Percentiles rank a stretch among this genome's conserved stretches.
phyloP scores from a whole-genome alignment of 2,797 vertebrate genomes.

The Phaenicophaeus curvirostris region DNA sequence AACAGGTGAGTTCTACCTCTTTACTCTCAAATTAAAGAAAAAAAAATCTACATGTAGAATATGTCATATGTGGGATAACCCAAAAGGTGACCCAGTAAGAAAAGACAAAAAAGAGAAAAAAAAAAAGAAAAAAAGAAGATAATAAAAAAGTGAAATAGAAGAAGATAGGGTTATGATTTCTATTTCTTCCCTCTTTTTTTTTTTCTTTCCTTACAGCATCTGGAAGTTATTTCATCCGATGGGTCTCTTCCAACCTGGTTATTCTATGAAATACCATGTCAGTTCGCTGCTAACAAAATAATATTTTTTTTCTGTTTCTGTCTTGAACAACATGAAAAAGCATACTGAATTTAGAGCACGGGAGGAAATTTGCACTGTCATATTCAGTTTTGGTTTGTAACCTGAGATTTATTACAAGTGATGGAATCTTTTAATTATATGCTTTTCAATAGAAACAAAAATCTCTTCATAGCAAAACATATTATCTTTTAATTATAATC shows the following conservation, averaged over 20 bases:
- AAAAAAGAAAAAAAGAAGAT: too few relatives aligned
- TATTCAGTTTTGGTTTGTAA: not conserved
- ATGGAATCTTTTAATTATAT: not conserved
- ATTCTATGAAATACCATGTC: too few relatives aligned
- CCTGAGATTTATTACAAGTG: not conserved
- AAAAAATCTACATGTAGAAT: not conserved
- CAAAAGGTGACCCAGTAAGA: not conserved
- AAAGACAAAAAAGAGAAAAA: too few relatives aligned
- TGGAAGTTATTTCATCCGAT: not conserved
- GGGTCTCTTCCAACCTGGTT: too few relatives aligned
- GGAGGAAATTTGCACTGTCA: not conserved
- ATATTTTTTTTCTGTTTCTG: not conserved
- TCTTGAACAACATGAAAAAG: not conserved
- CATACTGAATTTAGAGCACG: not conserved
- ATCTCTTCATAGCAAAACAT: not conserved
- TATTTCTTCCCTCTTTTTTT: not conserved
- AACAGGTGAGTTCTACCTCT: not conserved
- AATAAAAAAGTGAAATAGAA: too few relatives aligned
- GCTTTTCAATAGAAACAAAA: not conserved
- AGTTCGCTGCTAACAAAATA: not conserved
- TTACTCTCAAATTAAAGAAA: not conserved
- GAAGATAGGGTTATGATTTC: not conserved
- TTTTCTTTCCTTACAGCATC: not conserved
- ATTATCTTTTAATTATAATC: not conserved
- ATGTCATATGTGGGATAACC: not conserved